Conservation (phyloP, 2,113 vertebrate species). For the Struthio camelus region DNA sequence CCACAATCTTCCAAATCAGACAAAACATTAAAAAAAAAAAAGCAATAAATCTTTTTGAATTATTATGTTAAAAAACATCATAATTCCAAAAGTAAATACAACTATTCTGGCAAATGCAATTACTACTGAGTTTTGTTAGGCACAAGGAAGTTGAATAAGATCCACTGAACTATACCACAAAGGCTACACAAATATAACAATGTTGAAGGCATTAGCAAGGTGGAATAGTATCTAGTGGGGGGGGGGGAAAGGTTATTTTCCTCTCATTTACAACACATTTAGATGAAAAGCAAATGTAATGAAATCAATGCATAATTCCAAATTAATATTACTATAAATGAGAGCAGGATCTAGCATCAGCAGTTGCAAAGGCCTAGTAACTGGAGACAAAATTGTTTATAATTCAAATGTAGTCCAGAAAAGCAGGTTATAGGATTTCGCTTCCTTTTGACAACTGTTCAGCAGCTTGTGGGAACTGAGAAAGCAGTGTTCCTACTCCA, state of each 20-base stretch:
- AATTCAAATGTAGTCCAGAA: neutral
- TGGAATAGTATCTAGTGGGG: neutral
- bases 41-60: neutral
- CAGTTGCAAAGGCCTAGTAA: neutral
- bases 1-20: neutral
- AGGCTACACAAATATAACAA: neutral
- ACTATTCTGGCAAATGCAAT: neutral
- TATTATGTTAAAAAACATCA: neutral
- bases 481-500: neutral
- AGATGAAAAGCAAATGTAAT: neutral
- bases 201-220: neutral
- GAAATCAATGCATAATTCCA: neutral
- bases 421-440: neutral
- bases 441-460: neutral
- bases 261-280: neutral
- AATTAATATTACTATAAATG: neutral
- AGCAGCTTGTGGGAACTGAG: neutral
- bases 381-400: neutral
- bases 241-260: neutral
- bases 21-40: neutral
- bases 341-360: neutral
- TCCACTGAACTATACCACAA: neutral
- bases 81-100: neutral
- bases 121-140: neutral
- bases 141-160: neutral